A percentile compares a stretch with the other conserved stretches of the same genome.
Evolutionary conservation across 2,888 invertebrate species (phyloP).

Genomic region (Archips xylosteana): DNA sequence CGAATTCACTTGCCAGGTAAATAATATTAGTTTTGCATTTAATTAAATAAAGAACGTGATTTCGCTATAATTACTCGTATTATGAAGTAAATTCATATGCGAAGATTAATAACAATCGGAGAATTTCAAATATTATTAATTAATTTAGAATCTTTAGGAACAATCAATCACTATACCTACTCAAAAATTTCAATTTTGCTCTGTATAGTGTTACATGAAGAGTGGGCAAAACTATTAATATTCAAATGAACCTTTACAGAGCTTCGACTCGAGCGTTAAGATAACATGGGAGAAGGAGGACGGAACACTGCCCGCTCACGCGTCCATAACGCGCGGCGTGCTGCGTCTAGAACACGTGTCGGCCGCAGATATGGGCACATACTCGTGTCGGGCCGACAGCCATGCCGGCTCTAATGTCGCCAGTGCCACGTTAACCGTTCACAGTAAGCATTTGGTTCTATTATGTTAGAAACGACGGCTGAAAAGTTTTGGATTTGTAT

Average conservation of each 20-base stretch:
- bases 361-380: slow-evolving; percentile 94
- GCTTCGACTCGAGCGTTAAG: slow-evolving; percentile 77
- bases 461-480: background rate
- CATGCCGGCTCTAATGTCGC: slow-evolving; percentile 95
- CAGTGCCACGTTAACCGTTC: slow-evolving; percentile 94
- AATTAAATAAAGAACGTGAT: background rate
- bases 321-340: slow-evolving; percentile 74
- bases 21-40: slow-evolving; percentile 1
- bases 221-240: background rate
- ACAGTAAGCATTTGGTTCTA: slow-evolving; percentile 89
- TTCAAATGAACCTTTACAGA: slow-evolving; percentile 59
- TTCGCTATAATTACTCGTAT: no score
- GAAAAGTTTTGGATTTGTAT: background rate
- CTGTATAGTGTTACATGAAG: no score
- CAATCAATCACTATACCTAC: no score
- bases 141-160: no score
- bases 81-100: no score
- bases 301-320: slow-evolving; percentile 73
- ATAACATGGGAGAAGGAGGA: slow-evolving; percentile 82
- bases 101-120: no score
- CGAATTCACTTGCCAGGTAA: slow-evolving; percentile 92
- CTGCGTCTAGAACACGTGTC: slow-evolving; percentile 93
- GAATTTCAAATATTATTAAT: no score
- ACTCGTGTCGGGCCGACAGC: slow-evolving; percentile 96
- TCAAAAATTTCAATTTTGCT: no score